phyloP scores from a whole-genome alignment of 2,797 vertebrate species.

The Psittacula echo region DNA sequence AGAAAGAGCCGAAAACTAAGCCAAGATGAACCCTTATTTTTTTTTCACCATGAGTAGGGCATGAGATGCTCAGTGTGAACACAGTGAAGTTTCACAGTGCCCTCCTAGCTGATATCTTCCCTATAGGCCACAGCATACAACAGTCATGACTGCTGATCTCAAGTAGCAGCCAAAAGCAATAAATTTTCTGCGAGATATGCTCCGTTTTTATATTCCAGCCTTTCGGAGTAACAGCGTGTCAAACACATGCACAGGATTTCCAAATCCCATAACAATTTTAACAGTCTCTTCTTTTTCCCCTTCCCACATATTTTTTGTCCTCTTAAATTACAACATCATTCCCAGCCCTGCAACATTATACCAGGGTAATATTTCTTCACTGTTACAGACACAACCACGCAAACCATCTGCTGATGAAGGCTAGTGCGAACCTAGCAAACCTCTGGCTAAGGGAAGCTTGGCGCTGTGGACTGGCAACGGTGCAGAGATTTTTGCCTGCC shows the following conservation, averaged over 20 bases:
- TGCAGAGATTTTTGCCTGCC: not conserved
- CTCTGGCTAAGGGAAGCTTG: not conserved
- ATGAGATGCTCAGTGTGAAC: not conserved
- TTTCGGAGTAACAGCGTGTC: not conserved
- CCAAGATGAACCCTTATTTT: not conserved
- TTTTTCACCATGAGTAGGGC: not conserved
- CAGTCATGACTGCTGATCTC: not conserved
- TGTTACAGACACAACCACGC: not conserved
- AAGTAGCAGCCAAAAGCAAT: not conserved
- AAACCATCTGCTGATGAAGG: not conserved
- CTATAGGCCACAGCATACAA: not conserved
- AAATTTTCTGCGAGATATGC: not conserved
- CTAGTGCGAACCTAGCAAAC: not conserved
- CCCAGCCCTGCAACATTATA: not conserved
- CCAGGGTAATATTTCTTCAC: not conserved
- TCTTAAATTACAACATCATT: not conserved
- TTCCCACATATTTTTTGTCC: not conserved
- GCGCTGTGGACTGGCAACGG: not conserved
- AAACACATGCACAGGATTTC: slow-evolving; percentile 8
- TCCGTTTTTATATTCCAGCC: not conserved
- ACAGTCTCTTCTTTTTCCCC: not conserved
- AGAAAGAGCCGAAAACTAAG: not conserved
- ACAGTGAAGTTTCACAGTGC: not conserved
- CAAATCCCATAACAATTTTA: slow-evolving; percentile 20
- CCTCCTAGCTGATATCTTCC: not conserved